Evolutionary conservation across 2,888 invertebrate genomes (phyloP).

Genomic region (Nowickia ferox): DNA sequence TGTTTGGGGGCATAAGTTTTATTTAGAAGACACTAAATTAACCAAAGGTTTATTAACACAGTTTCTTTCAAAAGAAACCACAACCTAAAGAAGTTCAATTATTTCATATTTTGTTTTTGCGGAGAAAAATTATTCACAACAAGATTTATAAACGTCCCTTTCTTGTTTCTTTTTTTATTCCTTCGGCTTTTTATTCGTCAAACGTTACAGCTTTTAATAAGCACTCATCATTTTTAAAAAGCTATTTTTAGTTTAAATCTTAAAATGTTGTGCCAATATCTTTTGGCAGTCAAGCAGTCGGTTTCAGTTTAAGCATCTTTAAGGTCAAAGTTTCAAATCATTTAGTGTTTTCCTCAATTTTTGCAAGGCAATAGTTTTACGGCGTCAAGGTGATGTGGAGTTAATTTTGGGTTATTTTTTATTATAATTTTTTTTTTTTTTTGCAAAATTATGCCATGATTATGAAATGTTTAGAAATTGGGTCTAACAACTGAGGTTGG

Average conservation of each 20-base stretch:
- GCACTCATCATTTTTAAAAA: conserved; percentile 31
- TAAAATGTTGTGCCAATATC: conserved; percentile 11
- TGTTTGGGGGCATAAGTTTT: background rate
- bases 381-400: conserved; percentile 43
- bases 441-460: conserved; percentile 34
- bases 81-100: conserved; percentile 18
- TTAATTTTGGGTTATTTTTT: conserved; percentile 8
- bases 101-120: background rate
- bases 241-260: conserved; percentile 39
- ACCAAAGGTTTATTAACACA: conserved; percentile 51
- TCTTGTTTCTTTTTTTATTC: background rate
- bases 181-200: conserved; percentile 11
- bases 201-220: conserved; percentile 41
- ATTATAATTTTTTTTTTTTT: conserved; percentile 12
- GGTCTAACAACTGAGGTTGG: conserved; percentile 13
- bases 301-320: conserved; percentile 34
- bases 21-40: conserved; percentile 32
- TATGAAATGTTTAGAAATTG: conserved; percentile 58
- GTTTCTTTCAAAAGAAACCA: conserved; percentile 17
- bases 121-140: conserved; percentile 3
- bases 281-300: conserved; percentile 24
- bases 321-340: conserved; percentile 62
- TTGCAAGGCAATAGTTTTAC: conserved; percentile 32
- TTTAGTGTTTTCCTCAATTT: conserved; percentile 50
- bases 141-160: conserved; percentile 50